Evolutionary conservation across 2,797 vertebrate species (phyloP).

Genomic region (Xenentodon cancila): DNA sequence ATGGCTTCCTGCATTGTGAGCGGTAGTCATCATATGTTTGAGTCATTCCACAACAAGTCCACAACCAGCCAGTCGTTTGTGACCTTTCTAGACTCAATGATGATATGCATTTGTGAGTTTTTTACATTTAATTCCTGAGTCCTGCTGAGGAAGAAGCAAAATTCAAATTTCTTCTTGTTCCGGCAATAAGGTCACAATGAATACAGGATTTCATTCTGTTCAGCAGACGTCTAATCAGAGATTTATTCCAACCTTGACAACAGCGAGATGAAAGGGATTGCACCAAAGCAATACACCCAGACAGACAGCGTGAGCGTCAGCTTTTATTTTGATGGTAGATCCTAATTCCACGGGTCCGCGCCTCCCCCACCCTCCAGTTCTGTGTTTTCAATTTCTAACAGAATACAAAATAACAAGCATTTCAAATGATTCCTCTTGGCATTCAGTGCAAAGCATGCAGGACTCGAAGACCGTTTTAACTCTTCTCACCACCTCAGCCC

Average conservation of each 20-base stretch:
- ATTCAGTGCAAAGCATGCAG: slow-evolving; percentile 7
- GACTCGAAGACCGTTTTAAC: slow-evolving; percentile 33
- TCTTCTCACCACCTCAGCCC: slow-evolving; percentile 11
- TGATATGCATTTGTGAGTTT: slow-evolving; percentile 60
- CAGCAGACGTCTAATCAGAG: slow-evolving; percentile 37
- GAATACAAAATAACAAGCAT: slow-evolving; percentile 72
- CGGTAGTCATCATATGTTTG: slow-evolving; percentile 8
- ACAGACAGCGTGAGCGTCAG: slow-evolving; percentile 41
- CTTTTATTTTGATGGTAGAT: slow-evolving; percentile 72
- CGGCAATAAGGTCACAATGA: slow-evolving; percentile 48
- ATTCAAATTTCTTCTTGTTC: slow-evolving; percentile 34
- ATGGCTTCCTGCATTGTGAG: slow-evolving; percentile 23
- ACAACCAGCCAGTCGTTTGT: slow-evolving; percentile 41
- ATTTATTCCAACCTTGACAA: slow-evolving; percentile 57
- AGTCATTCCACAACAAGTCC: slow-evolving; percentile 22
- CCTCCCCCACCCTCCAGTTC: slow-evolving; percentile 37
- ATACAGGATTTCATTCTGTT: slow-evolving; percentile 32
- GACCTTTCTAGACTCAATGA: slow-evolving; percentile 63
- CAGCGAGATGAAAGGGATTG: slow-evolving; percentile 67
- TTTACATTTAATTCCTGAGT: slow-evolving; percentile 50
- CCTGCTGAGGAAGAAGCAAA: slow-evolving; percentile 14
- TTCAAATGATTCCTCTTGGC: slow-evolving; percentile 43
- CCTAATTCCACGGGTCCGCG: slow-evolving; percentile 51
- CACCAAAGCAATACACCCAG: slow-evolving; percentile 50
- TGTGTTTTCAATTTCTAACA: slow-evolving; percentile 67